Evolutionary conservation across 1,140 invertebrate genomes (phyloP).

Genomic region (Brachionus rubens): DNA sequence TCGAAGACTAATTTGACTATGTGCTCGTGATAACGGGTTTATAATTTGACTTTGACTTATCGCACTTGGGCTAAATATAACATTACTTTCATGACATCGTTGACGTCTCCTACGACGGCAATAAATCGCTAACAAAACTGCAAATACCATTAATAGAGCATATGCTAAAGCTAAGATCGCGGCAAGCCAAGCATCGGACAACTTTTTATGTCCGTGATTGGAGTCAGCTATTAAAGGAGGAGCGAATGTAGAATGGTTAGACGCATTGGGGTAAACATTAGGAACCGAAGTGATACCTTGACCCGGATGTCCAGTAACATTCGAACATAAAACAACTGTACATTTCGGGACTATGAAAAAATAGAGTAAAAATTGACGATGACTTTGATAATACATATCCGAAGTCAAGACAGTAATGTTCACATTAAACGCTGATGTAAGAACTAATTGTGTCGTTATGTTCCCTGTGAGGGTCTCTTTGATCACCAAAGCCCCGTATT

Average conservation of each 20-base stretch:
- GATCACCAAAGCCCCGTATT: slow-evolving; percentile 30
- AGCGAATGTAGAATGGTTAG: slow-evolving; percentile 26
- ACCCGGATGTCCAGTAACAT: slow-evolving; percentile 25
- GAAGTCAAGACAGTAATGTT: slow-evolving; percentile 11
- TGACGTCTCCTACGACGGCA: slow-evolving; percentile 13
- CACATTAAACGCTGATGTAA: slow-evolving; percentile 28
- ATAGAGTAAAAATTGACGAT: slow-evolving; percentile 25
- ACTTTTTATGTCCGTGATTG: not conserved
- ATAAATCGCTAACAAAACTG: slow-evolving; percentile 34
- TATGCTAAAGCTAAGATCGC: slow-evolving; percentile 37
- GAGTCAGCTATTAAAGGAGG: slow-evolving; percentile 16
- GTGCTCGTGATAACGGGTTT: not conserved
- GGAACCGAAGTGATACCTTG: not conserved
- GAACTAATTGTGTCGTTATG: slow-evolving; percentile 31
- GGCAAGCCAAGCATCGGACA: slow-evolving; percentile 27
- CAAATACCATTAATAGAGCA: slow-evolving; percentile 30
- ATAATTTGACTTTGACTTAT: slow-evolving; percentile 34
- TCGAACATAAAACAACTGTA: slow-evolving; percentile 13
- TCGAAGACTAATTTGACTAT: slow-evolving; percentile 37
- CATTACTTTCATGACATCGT: not conserved
- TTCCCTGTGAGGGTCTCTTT: slow-evolving; percentile 43
- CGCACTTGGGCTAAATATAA: slow-evolving; percentile 29
- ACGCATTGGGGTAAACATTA: not conserved
- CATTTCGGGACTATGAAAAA: slow-evolving; percentile 43
- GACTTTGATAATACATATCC: slow-evolving; percentile 32